Percentiles rank a stretch among this genome's conserved stretches.
These are phyloP conservation scores for Astyanax mexicanus DNA, from an alignment of 2,797 vertebrate genomes.

Conservation along the genomic window DNA sequence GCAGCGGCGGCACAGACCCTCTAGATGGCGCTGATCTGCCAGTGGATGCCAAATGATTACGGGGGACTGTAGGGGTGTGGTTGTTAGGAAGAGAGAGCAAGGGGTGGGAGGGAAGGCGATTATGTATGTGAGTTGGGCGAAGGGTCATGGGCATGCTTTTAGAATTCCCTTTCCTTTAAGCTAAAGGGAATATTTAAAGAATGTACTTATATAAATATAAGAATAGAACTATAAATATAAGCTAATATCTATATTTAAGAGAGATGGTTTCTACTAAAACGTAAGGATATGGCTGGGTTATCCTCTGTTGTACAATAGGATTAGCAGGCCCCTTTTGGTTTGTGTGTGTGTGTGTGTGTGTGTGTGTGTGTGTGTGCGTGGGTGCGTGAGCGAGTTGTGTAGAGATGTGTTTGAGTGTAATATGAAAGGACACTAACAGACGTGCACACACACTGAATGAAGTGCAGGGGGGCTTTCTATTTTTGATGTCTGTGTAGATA, in stretches of 20 bases:
- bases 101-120: conserved; percentile 3
- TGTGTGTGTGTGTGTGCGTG: conserved; percentile 17
- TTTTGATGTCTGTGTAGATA: conserved; percentile 60
- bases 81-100: neutral
- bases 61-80: conserved; percentile 20
- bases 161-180: conserved; percentile 32
- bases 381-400: conserved; percentile 25
- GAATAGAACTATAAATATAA: conserved; percentile 63
- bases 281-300: conserved; percentile 34
- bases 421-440: conserved; percentile 42
- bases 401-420: conserved; percentile 10
- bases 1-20: neutral
- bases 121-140: conserved; percentile 6
- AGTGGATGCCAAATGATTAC: conserved; percentile 16
- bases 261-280: conserved; percentile 50
- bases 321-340: conserved; percentile 41
- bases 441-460: conserved; percentile 33
- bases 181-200: conserved; percentile 48
- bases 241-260: conserved; percentile 67
- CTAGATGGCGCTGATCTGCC: conserved; percentile 9
- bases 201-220: conserved; percentile 61
- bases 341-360: neutral
- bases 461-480: conserved; percentile 45
- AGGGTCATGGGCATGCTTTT: conserved; percentile 32
- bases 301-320: conserved; percentile 55